These are phyloP conservation scores for Melanerpes formicivorus DNA, from an alignment of 2,113 vertebrate species.

Conservation along the genomic window DNA sequence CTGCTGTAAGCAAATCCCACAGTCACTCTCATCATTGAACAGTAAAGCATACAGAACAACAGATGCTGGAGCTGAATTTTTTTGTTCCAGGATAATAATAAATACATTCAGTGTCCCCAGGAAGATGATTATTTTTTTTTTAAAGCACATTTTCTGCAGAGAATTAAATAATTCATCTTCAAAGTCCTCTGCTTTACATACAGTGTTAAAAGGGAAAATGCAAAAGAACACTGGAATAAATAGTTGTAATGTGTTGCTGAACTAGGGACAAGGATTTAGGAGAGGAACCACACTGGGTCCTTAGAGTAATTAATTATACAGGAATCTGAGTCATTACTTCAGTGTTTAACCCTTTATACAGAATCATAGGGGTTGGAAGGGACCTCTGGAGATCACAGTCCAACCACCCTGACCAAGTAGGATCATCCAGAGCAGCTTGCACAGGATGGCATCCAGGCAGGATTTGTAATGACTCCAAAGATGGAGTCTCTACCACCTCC, in stretches of 20 bases:
- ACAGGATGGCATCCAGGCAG: too few relatives aligned
- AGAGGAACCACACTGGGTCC: neutral
- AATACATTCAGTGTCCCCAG: neutral
- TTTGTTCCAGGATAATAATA: constrained; percentile 12
- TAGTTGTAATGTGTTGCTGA: neutral
- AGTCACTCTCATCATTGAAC: neutral
- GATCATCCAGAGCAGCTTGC: too few relatives aligned
- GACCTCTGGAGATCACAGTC: too few relatives aligned
- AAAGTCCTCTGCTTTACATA: neutral
- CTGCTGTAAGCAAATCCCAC: constrained; percentile 13
- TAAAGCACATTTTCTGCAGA: neutral
- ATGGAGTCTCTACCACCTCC: too few relatives aligned
- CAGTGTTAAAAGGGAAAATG: neutral
- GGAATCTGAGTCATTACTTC: neutral
- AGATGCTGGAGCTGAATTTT: constrained; percentile 49
- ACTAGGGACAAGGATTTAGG: neutral
- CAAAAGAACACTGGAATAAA: neutral
- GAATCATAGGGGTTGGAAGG: too few relatives aligned
- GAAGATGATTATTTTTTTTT: neutral
- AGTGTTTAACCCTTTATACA: neutral
- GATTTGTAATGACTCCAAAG: too few relatives aligned
- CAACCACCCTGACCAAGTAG: too few relatives aligned
- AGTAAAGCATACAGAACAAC: constrained; percentile 32
- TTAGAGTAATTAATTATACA: neutral
- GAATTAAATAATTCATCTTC: constrained; percentile 23